Base-by-base conservation (phyloP, 1,140 invertebrate species). In the honey bee (Apis mellifera) region DNA sequence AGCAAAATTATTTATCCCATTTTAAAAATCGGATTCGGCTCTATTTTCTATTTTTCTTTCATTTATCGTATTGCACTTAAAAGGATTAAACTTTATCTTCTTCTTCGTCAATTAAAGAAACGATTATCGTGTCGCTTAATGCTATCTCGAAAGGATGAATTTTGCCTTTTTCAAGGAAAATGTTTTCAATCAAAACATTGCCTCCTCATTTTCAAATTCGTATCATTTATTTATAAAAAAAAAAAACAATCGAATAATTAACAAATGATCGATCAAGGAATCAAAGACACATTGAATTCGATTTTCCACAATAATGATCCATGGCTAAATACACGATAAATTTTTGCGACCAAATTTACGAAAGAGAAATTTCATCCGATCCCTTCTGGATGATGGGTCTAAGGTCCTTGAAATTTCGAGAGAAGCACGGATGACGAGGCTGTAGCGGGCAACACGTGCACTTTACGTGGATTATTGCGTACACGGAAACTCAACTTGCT, bases 401-500 rank as follows among this genome's bases (percentile, higher is more conserved):
- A 48, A 74, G 84, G 71, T 85, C 64, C 50, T 62, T 85, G 42
- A 42, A 69, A 80, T 69, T 32, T 17, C 42, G 48, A 80, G 59
- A 64, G 52, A 1, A 57, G 21, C 48, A 83, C 50, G 57, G 65
- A 52, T 60, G 62, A 64, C 32, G 69, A 2, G 3, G 32, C n/a
- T 0, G 17, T 21, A 26, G 48, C 12, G 13, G 75, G 54, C 84
- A 77, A 77, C 66, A 82, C 59, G 62, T 82, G 78, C 73, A 65
- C 64, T 72, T 84, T 82, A 82, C 66, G 26, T 26, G 62, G 68
- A 82, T 85, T 82, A 85, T 82, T 72, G 62, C 84, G 48, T 71
- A 26, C 52, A 52, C 11, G n/a, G 15, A n/a, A 48, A 19, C 62
- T 64, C 62, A 52, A 32, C 59, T 65, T 13, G 0, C 26, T 9